Percentiles rank a stretch among this genome's conserved stretches.
Evolutionary conservation across 2,888 invertebrate species (phyloP).

Genomic region (Andrena chrysosceles): DNA sequence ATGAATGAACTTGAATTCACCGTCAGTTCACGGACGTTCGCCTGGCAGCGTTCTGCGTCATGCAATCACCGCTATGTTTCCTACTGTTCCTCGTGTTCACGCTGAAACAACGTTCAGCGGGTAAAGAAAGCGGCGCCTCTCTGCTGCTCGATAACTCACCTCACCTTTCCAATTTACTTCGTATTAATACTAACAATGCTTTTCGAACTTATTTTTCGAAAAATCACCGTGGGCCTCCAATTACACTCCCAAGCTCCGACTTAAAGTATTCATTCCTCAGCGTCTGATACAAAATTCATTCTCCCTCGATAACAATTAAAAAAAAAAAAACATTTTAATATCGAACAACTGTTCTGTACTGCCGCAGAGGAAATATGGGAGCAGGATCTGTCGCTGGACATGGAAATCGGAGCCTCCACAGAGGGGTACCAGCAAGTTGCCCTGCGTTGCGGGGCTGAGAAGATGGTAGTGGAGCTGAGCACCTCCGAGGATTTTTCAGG

Average conservation of each 20-base stretch:
- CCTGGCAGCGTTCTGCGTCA: conserved; percentile 49
- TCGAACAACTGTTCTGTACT: neutral
- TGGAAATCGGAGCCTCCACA: conserved; percentile 87
- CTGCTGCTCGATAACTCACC: neutral
- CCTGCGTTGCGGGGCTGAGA: conserved; percentile 87
- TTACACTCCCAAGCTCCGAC: too few species aligned
- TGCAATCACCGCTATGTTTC: conserved; percentile 51
- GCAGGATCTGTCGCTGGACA: conserved; percentile 86
- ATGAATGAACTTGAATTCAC: conserved; percentile 65
- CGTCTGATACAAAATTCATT: neutral
- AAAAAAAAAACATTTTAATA: neutral
- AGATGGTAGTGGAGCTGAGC: conserved; percentile 86
- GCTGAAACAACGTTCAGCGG: conserved; percentile 42
- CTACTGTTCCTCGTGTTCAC: conserved; percentile 36
- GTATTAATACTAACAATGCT: too few species aligned
- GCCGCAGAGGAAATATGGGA: conserved; percentile 84
- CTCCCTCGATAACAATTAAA: neutral
- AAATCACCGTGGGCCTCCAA: too few species aligned
- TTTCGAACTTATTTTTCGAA: too few species aligned
- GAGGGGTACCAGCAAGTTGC: conserved; percentile 87
- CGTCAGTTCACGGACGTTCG: conserved; percentile 72
- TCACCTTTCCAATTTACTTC: too few species aligned
- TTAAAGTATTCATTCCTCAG: too few species aligned
- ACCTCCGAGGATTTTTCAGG: conserved; percentile 87
- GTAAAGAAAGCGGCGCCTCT: conserved; percentile 45